These are phyloP conservation scores for Philonicus albiceps DNA, from an alignment of 2,888 invertebrate species.

Conservation along the genomic window DNA sequence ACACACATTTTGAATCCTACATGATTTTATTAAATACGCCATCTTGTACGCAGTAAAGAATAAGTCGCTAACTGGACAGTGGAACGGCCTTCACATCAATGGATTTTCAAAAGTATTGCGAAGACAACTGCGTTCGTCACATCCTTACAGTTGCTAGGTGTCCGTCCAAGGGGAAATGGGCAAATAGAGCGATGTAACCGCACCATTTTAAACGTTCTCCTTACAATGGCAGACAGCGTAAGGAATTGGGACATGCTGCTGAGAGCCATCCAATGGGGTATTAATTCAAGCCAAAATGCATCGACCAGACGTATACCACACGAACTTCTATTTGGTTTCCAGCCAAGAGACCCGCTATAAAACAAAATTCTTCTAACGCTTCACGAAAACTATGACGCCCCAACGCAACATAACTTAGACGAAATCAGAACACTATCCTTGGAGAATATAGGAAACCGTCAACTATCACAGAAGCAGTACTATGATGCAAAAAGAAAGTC, in stretches of 20 bases:
- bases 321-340: background rate
- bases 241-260: background rate
- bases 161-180: background rate
- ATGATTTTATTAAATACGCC: background rate
- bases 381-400: background rate
- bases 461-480: too few relatives aligned
- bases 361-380: background rate
- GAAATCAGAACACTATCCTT: background rate
- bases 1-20: background rate
- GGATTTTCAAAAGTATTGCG: background rate
- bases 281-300: background rate
- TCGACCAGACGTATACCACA: background rate
- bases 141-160: background rate
- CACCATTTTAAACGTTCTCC: background rate
- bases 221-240: background rate
- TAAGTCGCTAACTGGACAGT: background rate
- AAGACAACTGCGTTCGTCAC: background rate
- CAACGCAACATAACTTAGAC: background rate
- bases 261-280: background rate
- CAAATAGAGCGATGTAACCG: background rate
- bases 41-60: background rate
- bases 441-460: too few relatives aligned
- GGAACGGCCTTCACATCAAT: background rate
- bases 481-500: too few relatives aligned
- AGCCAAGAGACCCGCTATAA: background rate